These are phyloP conservation scores for Procavia capensis DNA, from an alignment of 2,113 vertebrate species.

Conservation along the genomic window DNA sequence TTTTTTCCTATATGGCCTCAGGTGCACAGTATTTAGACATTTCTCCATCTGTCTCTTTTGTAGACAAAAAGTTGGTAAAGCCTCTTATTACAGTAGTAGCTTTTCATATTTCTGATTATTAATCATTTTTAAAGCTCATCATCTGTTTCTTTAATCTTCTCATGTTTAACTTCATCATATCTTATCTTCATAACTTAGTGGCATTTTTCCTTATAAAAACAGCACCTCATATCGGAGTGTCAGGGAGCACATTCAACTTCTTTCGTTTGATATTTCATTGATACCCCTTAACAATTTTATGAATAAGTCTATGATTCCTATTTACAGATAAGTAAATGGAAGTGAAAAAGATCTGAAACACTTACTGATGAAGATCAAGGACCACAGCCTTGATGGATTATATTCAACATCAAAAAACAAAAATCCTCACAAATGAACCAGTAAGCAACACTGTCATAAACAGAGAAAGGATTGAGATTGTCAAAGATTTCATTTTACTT, in stretches of 20 bases:
- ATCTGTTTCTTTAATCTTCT: slow-evolving; percentile 28
- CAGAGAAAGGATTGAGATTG: too few relatives aligned
- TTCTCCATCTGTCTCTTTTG: slow-evolving; percentile 21
- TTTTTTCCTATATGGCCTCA: neutral
- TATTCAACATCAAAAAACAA: too few relatives aligned
- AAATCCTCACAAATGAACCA: too few relatives aligned
- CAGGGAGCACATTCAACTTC: neutral
- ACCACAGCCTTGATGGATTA: too few relatives aligned
- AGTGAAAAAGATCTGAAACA: too few relatives aligned
- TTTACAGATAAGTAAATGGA: neutral
- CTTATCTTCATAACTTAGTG: neutral
- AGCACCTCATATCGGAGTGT: neutral
- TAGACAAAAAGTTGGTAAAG: slow-evolving; percentile 22
- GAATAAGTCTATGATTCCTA: neutral
- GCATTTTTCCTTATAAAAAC: neutral
- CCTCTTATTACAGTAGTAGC: neutral
- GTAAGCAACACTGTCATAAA: too few relatives aligned
- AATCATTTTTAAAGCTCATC: slow-evolving; percentile 37
- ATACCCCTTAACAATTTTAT: too few relatives aligned
- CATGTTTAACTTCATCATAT: slow-evolving; percentile 31
- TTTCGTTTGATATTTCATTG: neutral
- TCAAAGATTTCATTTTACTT: too few relatives aligned
- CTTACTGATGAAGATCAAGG: too few relatives aligned
- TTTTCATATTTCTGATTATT: slow-evolving; percentile 49
- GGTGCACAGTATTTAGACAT: neutral